These are phyloP conservation scores for Colostygia pectinataria DNA, from an alignment of 2,888 invertebrate species.

Conservation along the genomic window DNA sequence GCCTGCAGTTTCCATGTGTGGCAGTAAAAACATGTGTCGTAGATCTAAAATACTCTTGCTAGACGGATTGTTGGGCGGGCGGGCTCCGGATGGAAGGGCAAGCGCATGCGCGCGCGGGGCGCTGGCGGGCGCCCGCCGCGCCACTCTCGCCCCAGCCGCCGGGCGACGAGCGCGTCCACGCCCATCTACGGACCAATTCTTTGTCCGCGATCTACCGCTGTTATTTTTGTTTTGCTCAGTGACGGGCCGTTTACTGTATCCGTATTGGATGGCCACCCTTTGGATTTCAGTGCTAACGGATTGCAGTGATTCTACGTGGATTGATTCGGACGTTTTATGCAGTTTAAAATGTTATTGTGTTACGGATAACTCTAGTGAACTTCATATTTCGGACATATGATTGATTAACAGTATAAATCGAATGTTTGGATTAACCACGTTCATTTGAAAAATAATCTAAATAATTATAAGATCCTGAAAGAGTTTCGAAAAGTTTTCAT, in stretches of 20 bases:
- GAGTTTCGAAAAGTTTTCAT: constrained; percentile 80
- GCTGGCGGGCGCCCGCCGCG: constrained; percentile 46
- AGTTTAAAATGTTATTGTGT: constrained; percentile 16
- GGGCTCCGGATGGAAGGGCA: constrained; percentile 55
- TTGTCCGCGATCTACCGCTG: constrained; percentile 61
- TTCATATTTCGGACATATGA: background rate
- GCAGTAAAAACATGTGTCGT: constrained; percentile 65
- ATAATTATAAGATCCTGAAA: constrained; percentile 31
- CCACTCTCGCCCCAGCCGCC: constrained; percentile 68
- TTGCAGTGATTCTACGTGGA: constrained; percentile 72
- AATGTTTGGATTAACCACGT: constrained; percentile 1
- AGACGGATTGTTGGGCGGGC: constrained; percentile 60
- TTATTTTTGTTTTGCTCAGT: constrained; percentile 71
- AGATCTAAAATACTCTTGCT: constrained; percentile 55
- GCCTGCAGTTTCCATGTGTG: constrained; percentile 59
- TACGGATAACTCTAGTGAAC: background rate
- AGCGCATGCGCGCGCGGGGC: constrained; percentile 43
- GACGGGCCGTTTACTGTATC: constrained; percentile 41
- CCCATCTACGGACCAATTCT: constrained; percentile 43
- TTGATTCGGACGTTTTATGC: constrained; percentile 33
- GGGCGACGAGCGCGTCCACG: constrained; percentile 50
- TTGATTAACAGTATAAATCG: constrained; percentile 2
- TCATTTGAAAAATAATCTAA: constrained; percentile 1
- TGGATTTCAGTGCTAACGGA: constrained; percentile 80
- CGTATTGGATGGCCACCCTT: constrained; percentile 49